Conservation (phyloP, 2,797 vertebrate species). For the Peromyscus melanophrys region DNA sequence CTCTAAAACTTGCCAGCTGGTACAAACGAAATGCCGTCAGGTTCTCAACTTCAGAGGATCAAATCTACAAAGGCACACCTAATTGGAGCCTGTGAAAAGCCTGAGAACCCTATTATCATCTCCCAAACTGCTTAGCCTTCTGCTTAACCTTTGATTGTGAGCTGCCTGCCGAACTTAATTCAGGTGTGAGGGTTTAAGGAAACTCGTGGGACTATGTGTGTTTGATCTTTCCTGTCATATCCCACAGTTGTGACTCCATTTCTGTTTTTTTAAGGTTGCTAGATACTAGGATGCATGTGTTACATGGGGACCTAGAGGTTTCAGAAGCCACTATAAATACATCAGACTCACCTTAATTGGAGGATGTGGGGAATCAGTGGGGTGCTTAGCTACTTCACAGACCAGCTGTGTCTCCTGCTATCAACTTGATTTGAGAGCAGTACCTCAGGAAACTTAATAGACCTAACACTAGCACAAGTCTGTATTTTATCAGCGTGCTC, state of each 20-base stretch:
- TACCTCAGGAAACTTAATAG: slow-evolving; percentile 69
- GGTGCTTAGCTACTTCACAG: slow-evolving; percentile 69
- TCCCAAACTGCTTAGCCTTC: slow-evolving; percentile 73
- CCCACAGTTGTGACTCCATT: slow-evolving; percentile 68
- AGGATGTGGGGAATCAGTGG: slow-evolving; percentile 60
- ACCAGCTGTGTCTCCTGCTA: slow-evolving; percentile 76
- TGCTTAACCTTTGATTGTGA: slow-evolving; percentile 77
- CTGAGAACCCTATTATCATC: slow-evolving; percentile 69
- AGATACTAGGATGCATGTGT: slow-evolving; percentile 60
- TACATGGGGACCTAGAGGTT: slow-evolving; percentile 66
- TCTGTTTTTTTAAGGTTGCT: slow-evolving; percentile 67
- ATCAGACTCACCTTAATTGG: slow-evolving; percentile 75
- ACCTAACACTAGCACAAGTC: slow-evolving; percentile 43
- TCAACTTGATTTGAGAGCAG: slow-evolving; percentile 68
- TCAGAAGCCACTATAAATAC: slow-evolving; percentile 72
- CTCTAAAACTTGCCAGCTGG: slow-evolving; percentile 69
- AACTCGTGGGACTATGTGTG: not conserved
- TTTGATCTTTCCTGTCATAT: slow-evolving; percentile 73
- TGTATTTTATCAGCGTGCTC: slow-evolving; percentile 60
- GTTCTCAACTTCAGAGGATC: slow-evolving; percentile 57
- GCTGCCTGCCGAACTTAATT: slow-evolving; percentile 72
- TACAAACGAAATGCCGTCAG: slow-evolving; percentile 60
- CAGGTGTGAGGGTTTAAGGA: slow-evolving; percentile 66
- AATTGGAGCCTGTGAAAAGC: slow-evolving; percentile 78
- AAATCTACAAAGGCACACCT: slow-evolving; percentile 74